Evolutionary conservation across 2,797 vertebrate genomes (phyloP), one percentile per base, ranked within the genome.

Genomic region (Glyptemys insculpta): DNA sequence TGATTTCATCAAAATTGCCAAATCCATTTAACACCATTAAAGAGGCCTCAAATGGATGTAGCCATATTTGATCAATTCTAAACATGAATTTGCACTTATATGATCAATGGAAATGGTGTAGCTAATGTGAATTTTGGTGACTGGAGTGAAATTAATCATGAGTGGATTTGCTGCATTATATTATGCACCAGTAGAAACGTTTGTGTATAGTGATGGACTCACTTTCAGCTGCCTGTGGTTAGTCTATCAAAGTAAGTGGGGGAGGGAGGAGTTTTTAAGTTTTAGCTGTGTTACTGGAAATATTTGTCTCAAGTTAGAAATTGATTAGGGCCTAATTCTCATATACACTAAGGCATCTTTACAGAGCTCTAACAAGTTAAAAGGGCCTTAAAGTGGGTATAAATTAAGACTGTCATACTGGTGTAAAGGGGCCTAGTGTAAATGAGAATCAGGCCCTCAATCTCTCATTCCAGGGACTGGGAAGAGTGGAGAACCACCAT

Each of bases 41-140:
- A 91, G 47, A 92, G 2, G 0, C 14, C 6, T 89, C 92, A 79
- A 34, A 74, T 25, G 10, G 8, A 62, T 91, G 88, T 80, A 83
- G 2, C 18, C 1, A 82, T 82, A 78, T 91, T 87, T 89, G 1
- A 49, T 94, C 49, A 52, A 92, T 76, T 87, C 31, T 82, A 88
- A 89, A 11, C n/a, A 68, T 85, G 68, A 87, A 88, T 93, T 88
- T 80, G 5, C 10, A 85, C 18, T 87, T 21, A 76, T 89, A 81
- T 92, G 41, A 65, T 92, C 85, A 91, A 65, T 83, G 4, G 2
- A 91, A 94, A 56, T n/a, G 59, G 34, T 34, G 84, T 19, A 50
- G 59, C 68, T 93, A 85, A 87, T 65, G 72, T 87, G 44, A 83
- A 85, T 83, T 94, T 79, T 94, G 56, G 52, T 91, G 5, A 65